Percentiles rank a stretch among this genome's conserved stretches.
Conservation (phyloP, 2,113 vertebrate species). For the Zapus hudsonius region DNA sequence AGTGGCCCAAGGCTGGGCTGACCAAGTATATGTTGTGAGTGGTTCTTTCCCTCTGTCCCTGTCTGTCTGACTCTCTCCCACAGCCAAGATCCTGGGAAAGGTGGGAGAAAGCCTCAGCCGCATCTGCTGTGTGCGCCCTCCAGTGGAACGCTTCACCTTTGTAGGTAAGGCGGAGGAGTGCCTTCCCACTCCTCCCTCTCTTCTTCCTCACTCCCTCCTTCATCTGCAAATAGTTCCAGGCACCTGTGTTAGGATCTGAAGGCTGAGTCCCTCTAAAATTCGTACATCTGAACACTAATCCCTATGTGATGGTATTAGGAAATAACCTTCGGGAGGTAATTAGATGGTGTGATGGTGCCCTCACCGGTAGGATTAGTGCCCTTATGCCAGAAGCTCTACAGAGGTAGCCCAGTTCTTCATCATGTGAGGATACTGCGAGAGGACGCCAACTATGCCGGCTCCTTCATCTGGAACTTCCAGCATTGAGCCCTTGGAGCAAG, state of each 20-base stretch:
- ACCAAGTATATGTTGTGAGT: neutral
- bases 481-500: neutral
- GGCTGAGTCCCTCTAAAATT: neutral
- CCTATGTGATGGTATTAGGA: neutral
- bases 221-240: neutral
- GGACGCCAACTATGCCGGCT: neutral
- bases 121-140: conserved; percentile 97
- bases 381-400: neutral
- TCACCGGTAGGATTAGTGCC: neutral
- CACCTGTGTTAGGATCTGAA: neutral
- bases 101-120: conserved; percentile 94
- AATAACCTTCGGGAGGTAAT: neutral
- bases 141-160: conserved; percentile 96
- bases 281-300: neutral
- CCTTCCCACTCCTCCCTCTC: rapidly evolving
- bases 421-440: neutral
- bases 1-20: neutral
- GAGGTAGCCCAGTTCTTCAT: neutral
- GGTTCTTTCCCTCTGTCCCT: conserved; percentile 37
- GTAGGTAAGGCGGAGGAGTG: conserved; percentile 89
- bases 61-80: conserved; percentile 53
- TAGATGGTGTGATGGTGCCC: neutral
- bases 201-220: neutral
- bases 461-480: neutral
- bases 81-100: conserved; percentile 96